Conservation (phyloP, 2,888 invertebrate species). For the Meteorus colon region DNA sequence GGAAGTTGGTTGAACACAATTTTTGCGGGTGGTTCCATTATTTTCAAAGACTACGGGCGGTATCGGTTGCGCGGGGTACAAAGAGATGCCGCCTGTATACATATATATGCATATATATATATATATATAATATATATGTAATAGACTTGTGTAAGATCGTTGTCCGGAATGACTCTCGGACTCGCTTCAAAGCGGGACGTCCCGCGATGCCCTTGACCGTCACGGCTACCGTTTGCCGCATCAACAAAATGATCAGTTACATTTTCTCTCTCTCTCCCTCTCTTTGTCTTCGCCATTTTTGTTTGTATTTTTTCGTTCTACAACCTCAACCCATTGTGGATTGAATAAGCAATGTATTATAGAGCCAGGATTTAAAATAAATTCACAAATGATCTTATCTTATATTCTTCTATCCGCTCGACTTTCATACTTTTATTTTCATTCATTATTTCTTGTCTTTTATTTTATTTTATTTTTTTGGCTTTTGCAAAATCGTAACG, state of each 20-base stretch:
- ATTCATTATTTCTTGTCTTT: neutral
- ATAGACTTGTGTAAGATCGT: slow-evolving; percentile 15
- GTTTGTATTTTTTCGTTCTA: too few species aligned
- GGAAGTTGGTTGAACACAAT: slow-evolving; percentile 9
- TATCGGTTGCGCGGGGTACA: slow-evolving; percentile 13
- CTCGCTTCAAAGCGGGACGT: slow-evolving; percentile 22
- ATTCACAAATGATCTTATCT: neutral
- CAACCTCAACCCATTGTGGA: too few species aligned
- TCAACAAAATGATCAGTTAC: slow-evolving; percentile 17
- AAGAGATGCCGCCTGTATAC: slow-evolving; percentile 21
- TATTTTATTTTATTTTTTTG: neutral
- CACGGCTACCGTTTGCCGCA: slow-evolving; percentile 38
- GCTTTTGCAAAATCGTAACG: slow-evolving; percentile 22
- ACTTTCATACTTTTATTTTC: neutral
- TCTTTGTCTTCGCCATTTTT: slow-evolving; percentile 5
- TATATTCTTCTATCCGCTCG: neutral
- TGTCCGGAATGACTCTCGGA: slow-evolving; percentile 25
- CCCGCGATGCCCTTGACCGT: slow-evolving; percentile 19
- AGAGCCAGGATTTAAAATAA: too few species aligned
- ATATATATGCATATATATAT: neutral
- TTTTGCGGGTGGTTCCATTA: slow-evolving; percentile 37
- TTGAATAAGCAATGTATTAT: too few species aligned
- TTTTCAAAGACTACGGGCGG: slow-evolving; percentile 25
- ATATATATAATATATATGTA: slow-evolving; percentile 1
- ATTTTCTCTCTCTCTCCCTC: slow-evolving; percentile 10